These are phyloP conservation scores for Antedon bifida DNA, from an alignment of 35 echinoderm and acorn worm species.

Conservation along the genomic window DNA sequence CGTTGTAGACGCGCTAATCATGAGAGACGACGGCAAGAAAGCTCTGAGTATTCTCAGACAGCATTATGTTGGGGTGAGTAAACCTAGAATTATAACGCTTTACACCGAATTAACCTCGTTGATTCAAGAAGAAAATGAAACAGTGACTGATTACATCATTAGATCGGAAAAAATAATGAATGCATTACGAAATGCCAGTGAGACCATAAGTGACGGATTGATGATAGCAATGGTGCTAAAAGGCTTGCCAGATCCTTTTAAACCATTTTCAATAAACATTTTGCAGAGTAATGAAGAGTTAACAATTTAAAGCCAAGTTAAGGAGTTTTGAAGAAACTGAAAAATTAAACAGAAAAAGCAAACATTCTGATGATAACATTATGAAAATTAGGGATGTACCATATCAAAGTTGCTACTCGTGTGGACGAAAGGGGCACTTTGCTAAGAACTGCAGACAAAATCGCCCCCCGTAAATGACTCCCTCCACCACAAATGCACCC, in stretches of 20 bases:
- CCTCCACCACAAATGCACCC: too few species aligned
- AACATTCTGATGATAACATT: slow-evolving; percentile 11
- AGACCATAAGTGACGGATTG: slow-evolving; percentile 14
- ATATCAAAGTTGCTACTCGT: not conserved
- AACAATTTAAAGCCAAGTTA: slow-evolving; percentile 10
- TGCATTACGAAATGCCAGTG: slow-evolving; percentile 10
- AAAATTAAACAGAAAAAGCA: not conserved
- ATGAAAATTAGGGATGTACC: slow-evolving; percentile 13
- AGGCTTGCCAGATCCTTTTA: slow-evolving; percentile 18
- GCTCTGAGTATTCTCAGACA: not conserved
- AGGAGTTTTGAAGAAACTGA: slow-evolving; percentile 29
- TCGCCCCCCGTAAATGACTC: slow-evolving; percentile 24
- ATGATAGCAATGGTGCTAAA: slow-evolving; percentile 35
- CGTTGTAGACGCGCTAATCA: slow-evolving; percentile 2
- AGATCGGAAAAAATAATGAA: not conserved
- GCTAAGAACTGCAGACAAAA: slow-evolving; percentile 17
- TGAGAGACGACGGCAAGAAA: slow-evolving; percentile 17
- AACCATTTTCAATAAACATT: slow-evolving; percentile 19
- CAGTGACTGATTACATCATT: slow-evolving; percentile 10
- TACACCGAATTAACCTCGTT: slow-evolving; percentile 22
- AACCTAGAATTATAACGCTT: not conserved
- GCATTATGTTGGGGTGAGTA: not conserved
- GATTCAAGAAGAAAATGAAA: slow-evolving; percentile 4
- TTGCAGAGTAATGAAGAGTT: slow-evolving; percentile 4
- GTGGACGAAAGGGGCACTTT: slow-evolving; percentile 20